Conservation (phyloP, 1,140 invertebrate species). For the Octopus bimaculoides region DNA sequence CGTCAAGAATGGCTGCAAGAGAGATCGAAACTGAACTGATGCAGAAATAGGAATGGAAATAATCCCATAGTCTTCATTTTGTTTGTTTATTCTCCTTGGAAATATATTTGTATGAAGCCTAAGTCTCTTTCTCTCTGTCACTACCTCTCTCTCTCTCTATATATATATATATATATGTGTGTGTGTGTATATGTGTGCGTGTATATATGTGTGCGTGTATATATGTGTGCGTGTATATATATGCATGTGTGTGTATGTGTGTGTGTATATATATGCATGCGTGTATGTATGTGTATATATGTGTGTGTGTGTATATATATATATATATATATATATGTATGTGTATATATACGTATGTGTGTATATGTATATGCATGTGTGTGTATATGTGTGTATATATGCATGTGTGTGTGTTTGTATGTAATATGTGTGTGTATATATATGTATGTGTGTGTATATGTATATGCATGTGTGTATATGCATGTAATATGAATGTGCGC, state of each 20-base stretch:
- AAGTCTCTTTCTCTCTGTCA: too few species aligned
- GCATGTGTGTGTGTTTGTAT: background rate
- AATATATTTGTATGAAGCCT: too few species aligned
- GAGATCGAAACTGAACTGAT: too few species aligned
- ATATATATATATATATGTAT: background rate
- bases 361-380: background rate
- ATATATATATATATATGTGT: background rate
- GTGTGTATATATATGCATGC: background rate
- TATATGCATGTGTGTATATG: background rate
- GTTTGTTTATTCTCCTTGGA: too few species aligned
- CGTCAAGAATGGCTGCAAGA: too few species aligned
- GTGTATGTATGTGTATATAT: background rate
- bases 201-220: background rate
- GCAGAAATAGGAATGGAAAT: too few species aligned
- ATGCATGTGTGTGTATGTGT: too few species aligned
- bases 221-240: too few species aligned
- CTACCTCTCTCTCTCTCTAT: too few species aligned
- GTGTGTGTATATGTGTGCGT: background rate
- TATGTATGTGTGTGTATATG: background rate
- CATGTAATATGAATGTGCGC: background rate
- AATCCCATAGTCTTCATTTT: too few species aligned
- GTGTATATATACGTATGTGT: background rate
- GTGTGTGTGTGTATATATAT: background rate
- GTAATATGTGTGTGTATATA: background rate
- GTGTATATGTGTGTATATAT: background rate